Percentiles rank a stretch among this genome's conserved stretches.
Conservation (phyloP, 2,888 invertebrate genomes). For the Galeruca laticollis region DNA sequence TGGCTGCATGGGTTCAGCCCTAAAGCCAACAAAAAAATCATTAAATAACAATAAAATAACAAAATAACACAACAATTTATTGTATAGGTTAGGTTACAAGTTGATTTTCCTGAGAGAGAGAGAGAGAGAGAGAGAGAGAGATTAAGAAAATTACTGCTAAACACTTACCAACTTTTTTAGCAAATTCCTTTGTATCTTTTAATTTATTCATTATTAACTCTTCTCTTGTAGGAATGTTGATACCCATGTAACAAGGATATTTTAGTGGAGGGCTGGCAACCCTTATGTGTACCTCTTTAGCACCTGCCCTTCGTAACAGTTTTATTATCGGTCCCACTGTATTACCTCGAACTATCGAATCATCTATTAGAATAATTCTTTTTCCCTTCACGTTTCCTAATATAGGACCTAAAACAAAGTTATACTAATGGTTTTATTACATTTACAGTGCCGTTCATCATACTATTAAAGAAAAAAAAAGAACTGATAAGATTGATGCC, state of each 20-base stretch:
- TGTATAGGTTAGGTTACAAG: no score
- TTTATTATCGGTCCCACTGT: conserved; percentile 97
- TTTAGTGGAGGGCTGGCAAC: conserved; percentile 96
- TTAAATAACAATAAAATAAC: no score
- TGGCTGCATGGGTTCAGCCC: no score
- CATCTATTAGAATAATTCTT: conserved; percentile 93
- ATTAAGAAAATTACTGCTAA: no score
- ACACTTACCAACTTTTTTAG: conserved; percentile 85
- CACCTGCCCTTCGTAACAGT: conserved; percentile 91
- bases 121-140: no score
- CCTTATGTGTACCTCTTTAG: conserved; percentile 94
- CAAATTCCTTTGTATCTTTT: conserved; percentile 76
- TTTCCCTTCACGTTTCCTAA: conserved; percentile 90
- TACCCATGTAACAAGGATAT: conserved; percentile 98
- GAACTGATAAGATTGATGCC: no score
- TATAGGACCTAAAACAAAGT: conserved; percentile 74
- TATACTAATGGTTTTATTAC: background rate
- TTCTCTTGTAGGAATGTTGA: conserved; percentile 97
- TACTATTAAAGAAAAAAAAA: no score
- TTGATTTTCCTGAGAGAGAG: no score
- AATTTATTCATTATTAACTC: conserved; percentile 95
- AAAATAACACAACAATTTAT: no score
- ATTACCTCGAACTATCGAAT: conserved; percentile 97
- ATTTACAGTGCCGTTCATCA: no score
- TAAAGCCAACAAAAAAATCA: no score